Base-by-base conservation (phyloP, 2,113 vertebrate species). In the Copsychus sechellarum region DNA sequence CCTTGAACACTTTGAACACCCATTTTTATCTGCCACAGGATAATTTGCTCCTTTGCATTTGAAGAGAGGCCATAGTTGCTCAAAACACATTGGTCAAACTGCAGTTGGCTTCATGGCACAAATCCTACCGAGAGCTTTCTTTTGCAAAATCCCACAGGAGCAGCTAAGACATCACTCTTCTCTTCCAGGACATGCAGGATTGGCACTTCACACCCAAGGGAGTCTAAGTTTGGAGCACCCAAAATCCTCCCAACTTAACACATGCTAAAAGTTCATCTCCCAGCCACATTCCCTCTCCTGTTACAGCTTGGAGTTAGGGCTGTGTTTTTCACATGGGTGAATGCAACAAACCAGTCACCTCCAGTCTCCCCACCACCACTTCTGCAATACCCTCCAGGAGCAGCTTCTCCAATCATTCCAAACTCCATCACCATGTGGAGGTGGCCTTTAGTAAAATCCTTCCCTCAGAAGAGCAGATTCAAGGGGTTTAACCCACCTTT, bases 391-490 rank as follows among this genome's bases (percentile, higher is more conserved):
- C 12, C 50, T 69, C 48, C 81, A 25, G 43, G 2, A 81, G 60
- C 8, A 3, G 23, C 24, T 45, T 54, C 38, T 81, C 58, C 48
- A 34, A 19, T 8, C 0, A 0, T 56, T 67, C 12, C 45, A 64
- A 72, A 82, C 11, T 31, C 60, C 34, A 26, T 12, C 15, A 13
- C 22, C 3, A 0, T 0, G 22, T 34, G 54, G 62, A 88, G 50
- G 34, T 11, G 26, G 23, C 21, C 40, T 45, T 62, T 10, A 57
- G 38, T 8, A 73, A 86, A 90, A 83, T 23, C n/a, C 38, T 58
- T 11, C 36, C 34, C 72, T 62, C 67, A 42, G 31, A 76, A 25
- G 14, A 70, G 36, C 21, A 80, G n/a, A 36, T 31, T 57, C 22
- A 70, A 83, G 31, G 36, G 16, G 9, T 83, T 88, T 57, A 95